Evolutionary conservation across 2,797 vertebrate species (phyloP).

Genomic region (Siniperca undulata): DNA sequence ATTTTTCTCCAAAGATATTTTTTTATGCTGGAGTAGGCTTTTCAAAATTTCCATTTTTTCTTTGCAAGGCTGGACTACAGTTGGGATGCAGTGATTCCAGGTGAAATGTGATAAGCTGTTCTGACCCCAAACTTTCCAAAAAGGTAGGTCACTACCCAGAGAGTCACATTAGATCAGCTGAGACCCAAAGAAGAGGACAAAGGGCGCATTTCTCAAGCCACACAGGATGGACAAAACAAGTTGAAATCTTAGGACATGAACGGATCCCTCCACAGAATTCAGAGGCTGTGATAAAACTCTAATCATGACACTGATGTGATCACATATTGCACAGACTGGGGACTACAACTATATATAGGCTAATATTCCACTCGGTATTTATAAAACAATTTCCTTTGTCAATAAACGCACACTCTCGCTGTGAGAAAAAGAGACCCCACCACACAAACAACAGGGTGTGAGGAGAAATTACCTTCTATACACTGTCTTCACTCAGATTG

Average conservation of each 20-base stretch:
- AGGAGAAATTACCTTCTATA: constrained; percentile 39
- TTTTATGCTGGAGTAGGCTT: neutral
- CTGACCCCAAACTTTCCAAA: constrained; percentile 24
- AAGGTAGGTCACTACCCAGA: neutral
- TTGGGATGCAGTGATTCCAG: neutral
- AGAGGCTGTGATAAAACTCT: neutral
- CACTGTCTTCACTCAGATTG: constrained; percentile 21
- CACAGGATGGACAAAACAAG: neutral
- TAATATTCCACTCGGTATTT: neutral
- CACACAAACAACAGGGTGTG: constrained; percentile 21
- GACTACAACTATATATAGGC: neutral
- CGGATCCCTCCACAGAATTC: neutral
- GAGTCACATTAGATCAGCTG: constrained; percentile 33
- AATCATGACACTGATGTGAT: neutral
- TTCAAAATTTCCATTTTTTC: neutral
- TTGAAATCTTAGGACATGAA: constrained; percentile 1
- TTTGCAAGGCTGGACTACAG: neutral
- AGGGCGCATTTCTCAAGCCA: constrained; percentile 14
- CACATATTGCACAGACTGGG: no score
- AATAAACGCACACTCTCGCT: neutral
- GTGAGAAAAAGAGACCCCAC: constrained; percentile 9
- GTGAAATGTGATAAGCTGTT: constrained; percentile 27
- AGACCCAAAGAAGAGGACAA: constrained; percentile 23
- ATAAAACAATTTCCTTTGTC: neutral
- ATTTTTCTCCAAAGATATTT: neutral